A percentile compares a stretch with the other conserved stretches of the same genome.
Conservation (phyloP, 2,888 invertebrate genomes). For the Brachynemurus nebulosus region DNA sequence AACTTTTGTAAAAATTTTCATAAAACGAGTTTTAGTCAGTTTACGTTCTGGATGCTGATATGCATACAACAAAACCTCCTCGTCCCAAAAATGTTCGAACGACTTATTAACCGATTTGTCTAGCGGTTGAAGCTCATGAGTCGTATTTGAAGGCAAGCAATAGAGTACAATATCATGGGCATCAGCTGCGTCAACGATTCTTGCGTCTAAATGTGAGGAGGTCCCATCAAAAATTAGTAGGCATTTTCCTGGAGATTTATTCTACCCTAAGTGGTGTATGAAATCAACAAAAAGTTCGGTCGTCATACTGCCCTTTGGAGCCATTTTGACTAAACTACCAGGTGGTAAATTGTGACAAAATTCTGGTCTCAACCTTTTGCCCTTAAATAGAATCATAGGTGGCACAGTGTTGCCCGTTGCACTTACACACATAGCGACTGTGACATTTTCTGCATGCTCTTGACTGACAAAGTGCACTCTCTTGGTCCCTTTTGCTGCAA, state of each 20-base stretch:
- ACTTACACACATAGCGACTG: slow-evolving; percentile 12
- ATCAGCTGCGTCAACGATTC: slow-evolving; percentile 16
- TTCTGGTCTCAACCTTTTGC: slow-evolving; percentile 14
- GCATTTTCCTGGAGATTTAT: slow-evolving; percentile 10
- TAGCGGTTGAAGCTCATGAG: slow-evolving; percentile 6
- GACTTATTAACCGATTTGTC: too few species aligned
- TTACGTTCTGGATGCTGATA: too few species aligned
- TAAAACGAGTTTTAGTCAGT: too few species aligned
- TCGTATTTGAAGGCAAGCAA: too few species aligned
- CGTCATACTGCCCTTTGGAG: slow-evolving; percentile 19
- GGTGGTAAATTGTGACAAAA: slow-evolving; percentile 17
- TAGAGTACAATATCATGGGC: slow-evolving; percentile 14
- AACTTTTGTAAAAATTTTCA: too few species aligned
- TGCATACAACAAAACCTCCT: too few species aligned
- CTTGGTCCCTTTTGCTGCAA: slow-evolving; percentile 16
- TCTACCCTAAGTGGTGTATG: slow-evolving; percentile 16
- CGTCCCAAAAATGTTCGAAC: too few species aligned
- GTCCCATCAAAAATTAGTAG: slow-evolving; percentile 19
- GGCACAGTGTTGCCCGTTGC: slow-evolving; percentile 11
- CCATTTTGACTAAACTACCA: slow-evolving; percentile 16
- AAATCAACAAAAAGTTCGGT: slow-evolving; percentile 15
- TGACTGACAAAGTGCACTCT: too few species aligned
- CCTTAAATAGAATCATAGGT: slow-evolving; percentile 15
- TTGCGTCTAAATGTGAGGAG: slow-evolving; percentile 16
- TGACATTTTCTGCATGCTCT: slow-evolving; percentile 14